These are phyloP conservation scores for Tolmerus cingulatus DNA, from an alignment of 2,888 invertebrate genomes.

Conservation along the genomic window DNA sequence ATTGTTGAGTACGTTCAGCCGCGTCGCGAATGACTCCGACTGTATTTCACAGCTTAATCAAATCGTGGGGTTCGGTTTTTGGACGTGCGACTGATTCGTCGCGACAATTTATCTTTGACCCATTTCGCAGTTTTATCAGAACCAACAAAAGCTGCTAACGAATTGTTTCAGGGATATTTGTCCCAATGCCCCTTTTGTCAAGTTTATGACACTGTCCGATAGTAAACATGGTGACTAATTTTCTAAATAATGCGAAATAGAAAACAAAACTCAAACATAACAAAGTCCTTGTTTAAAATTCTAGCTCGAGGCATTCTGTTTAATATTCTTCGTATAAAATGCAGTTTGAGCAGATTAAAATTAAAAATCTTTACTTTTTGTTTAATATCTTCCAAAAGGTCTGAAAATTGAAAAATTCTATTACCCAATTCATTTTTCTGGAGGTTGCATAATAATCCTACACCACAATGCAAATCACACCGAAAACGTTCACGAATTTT, in stretches of 20 bases:
- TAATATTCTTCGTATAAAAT: no score
- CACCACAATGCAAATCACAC: no score
- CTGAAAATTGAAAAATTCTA: neutral
- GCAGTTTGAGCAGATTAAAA: no score
- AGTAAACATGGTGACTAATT: neutral
- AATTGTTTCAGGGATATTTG: neutral
- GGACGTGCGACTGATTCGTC: neutral
- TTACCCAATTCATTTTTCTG: no score
- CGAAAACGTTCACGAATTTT: no score
- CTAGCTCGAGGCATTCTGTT: no score
- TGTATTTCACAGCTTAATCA: neutral
- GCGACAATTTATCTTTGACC: neutral
- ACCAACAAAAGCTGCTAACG: neutral
- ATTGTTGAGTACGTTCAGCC: neutral
- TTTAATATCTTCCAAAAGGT: neutral
- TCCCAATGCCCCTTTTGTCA: neutral
- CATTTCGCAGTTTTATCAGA: neutral
- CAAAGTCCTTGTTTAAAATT: no score
- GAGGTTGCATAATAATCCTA: no score
- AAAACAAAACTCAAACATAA: neutral
- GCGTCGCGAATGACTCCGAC: neutral
- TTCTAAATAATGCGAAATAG: neutral
- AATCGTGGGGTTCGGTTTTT: neutral
- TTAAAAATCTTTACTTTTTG: no score
- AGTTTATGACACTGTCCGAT: neutral